phyloP scores from a whole-genome alignment of 64 coral and sea anemone genomes.

The Catalaphyllia jardinei region DNA sequence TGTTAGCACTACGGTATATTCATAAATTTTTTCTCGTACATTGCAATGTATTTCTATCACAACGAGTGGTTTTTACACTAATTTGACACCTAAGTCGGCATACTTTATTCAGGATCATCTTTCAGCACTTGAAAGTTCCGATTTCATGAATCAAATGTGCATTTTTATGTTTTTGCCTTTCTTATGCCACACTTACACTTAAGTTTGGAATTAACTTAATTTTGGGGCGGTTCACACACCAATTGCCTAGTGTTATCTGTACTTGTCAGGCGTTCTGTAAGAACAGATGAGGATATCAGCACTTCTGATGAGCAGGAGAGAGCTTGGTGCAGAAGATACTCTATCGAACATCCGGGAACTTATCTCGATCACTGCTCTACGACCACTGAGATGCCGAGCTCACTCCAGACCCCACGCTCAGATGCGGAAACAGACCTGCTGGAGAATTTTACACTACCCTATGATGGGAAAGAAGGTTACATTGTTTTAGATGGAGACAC shows the following conservation, averaged over 20 bases:
- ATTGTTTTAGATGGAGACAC: slow-evolving; percentile 8
- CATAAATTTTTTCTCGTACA: not conserved
- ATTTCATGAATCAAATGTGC: too few relatives aligned
- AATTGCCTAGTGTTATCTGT: not conserved
- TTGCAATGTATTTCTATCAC: not conserved
- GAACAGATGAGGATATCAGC: not conserved
- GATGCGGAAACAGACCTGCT: slow-evolving; percentile 26
- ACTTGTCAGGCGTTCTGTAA: not conserved
- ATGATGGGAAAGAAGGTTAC: slow-evolving; percentile 25
- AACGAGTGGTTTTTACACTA: too few relatives aligned
- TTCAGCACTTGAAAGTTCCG: too few relatives aligned
- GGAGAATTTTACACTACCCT: not conserved
- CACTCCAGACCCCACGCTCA: slow-evolving; percentile 9
- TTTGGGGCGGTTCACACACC: too few relatives aligned
- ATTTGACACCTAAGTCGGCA: too few relatives aligned
- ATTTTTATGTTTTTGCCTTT: too few relatives aligned
- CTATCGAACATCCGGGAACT: not conserved
- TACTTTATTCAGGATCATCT: too few relatives aligned
- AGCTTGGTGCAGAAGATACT: not conserved
- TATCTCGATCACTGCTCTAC: slow-evolving; percentile 27
- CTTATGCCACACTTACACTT: too few relatives aligned
- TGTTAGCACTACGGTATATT: not conserved
- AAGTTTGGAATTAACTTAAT: too few relatives aligned
- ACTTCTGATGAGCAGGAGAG: not conserved
- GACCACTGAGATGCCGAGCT: slow-evolving; percentile 34